Evolutionary conservation across 1,140 invertebrate genomes (phyloP).

Genomic region (Mizuhopecten yessoensis): DNA sequence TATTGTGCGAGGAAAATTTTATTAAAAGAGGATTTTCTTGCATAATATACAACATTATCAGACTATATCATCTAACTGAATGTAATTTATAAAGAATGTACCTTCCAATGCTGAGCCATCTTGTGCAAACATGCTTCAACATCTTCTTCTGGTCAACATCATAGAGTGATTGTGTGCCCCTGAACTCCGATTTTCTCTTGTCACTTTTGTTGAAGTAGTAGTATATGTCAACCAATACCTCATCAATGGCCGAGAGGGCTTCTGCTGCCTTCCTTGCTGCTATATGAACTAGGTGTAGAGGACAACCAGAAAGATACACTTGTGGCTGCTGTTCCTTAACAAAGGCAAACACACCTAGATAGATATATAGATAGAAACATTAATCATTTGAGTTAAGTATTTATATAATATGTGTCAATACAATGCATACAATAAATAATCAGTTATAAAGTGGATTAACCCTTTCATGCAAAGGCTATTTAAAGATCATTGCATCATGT

Average conservation of each 20-base stretch:
- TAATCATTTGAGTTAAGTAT: no score
- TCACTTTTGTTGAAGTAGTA: conserved; percentile 67
- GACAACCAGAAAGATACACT: conserved; percentile 57
- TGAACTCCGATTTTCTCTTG: conserved; percentile 50
- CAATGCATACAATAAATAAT: no score
- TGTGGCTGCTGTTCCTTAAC: conserved; percentile 51
- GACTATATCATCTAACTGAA: conserved; percentile 59
- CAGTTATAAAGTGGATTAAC: no score
- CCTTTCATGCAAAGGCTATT: no score
- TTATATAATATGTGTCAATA: no score
- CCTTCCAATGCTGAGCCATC: no score
- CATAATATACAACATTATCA: no score
- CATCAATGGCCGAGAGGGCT: conserved; percentile 44
- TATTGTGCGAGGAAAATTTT: no score
- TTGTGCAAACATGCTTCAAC: conserved; percentile 59
- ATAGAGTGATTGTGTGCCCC: conserved; percentile 54
- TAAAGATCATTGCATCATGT: no score
- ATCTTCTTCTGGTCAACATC: conserved; percentile 61
- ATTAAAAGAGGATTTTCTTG: no score
- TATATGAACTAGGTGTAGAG: conserved; percentile 55
- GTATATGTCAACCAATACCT: conserved; percentile 59
- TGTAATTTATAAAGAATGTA: no score
- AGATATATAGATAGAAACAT: no score
- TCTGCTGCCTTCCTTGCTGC: neutral
- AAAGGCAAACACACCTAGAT: conserved; percentile 61